These are phyloP conservation scores for Lasiommata megera DNA, from an alignment of 2,888 invertebrate genomes.

Conservation along the genomic window DNA sequence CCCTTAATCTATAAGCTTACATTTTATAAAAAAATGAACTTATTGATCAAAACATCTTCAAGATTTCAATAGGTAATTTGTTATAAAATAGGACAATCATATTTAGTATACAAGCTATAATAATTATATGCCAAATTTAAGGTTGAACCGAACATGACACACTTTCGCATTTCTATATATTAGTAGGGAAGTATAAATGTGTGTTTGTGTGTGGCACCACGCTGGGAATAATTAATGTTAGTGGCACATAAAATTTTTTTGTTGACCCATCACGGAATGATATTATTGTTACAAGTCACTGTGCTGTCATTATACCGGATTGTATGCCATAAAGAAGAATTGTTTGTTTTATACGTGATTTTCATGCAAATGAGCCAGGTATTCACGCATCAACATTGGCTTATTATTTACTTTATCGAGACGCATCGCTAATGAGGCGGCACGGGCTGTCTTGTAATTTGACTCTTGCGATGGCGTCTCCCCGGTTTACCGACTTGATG, in stretches of 20 bases:
- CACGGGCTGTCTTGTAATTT: slow-evolving; percentile 59
- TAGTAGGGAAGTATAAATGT: too few relatives aligned
- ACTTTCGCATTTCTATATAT: too few relatives aligned
- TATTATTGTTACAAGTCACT: slow-evolving; percentile 15
- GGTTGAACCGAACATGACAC: too few relatives aligned
- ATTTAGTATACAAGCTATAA: too few relatives aligned
- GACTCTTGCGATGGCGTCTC: slow-evolving; percentile 43
- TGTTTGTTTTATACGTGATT: slow-evolving; percentile 6
- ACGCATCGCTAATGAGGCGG: slow-evolving; percentile 65
- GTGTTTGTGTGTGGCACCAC: slow-evolving; percentile 36
- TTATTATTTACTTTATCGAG: slow-evolving; percentile 26
- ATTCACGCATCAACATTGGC: slow-evolving; percentile 8
- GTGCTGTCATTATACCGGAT: slow-evolving; percentile 7
- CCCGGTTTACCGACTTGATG: slow-evolving; percentile 33
- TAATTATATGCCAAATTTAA: too few relatives aligned
- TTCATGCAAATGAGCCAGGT: slow-evolving; percentile 19
- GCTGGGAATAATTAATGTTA: slow-evolving; percentile 38
- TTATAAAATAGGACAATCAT: too few relatives aligned
- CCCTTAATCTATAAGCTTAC: too few relatives aligned
- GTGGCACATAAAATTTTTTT: slow-evolving; percentile 31
- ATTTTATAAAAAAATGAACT: too few relatives aligned
- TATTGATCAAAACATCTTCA: too few relatives aligned
- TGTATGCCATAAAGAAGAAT: neutral
- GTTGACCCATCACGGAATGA: slow-evolving; percentile 20
- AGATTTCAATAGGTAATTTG: too few relatives aligned